Evolutionary conservation across 35 echinoderm and acorn worm genomes (phyloP).

Genomic region (Amphiura filiformis): DNA sequence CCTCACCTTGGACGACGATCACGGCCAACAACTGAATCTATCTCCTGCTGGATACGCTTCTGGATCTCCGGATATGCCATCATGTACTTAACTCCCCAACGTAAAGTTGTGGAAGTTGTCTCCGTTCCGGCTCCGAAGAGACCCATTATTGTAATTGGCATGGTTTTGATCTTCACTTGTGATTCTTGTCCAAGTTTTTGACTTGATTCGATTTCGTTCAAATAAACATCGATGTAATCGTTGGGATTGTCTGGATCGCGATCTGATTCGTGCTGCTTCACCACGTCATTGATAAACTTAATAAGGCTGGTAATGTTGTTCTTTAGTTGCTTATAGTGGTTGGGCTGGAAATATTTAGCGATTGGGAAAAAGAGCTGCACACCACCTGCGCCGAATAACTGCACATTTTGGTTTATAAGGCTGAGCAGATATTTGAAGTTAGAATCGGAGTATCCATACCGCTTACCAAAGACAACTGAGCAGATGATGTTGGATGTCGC

Average conservation of each 20-base stretch:
- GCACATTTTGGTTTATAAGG: neutral
- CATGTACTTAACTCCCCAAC: neutral
- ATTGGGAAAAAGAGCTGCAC: neutral
- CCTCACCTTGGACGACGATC: conserved; percentile 9
- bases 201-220: neutral
- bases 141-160: neutral
- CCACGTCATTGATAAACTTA: neutral
- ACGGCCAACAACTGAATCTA: conserved; percentile 44
- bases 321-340: neutral
- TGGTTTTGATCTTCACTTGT: neutral
- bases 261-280: neutral
- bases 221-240: conserved; percentile 13
- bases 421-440: neutral
- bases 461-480: conserved; percentile 11
- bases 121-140: neutral
- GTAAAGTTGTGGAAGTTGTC: neutral
- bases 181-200: neutral
- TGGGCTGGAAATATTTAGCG: neutral
- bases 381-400: neutral
- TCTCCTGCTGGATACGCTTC: conserved; percentile 34
- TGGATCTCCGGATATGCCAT: neutral
- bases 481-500: neutral
- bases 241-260: neutral
- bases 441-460: conserved; percentile 2
- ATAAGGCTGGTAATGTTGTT: neutral